Base-by-base conservation (phyloP, 1,140 invertebrate species). In the Druon quercuslanigerum region DNA sequence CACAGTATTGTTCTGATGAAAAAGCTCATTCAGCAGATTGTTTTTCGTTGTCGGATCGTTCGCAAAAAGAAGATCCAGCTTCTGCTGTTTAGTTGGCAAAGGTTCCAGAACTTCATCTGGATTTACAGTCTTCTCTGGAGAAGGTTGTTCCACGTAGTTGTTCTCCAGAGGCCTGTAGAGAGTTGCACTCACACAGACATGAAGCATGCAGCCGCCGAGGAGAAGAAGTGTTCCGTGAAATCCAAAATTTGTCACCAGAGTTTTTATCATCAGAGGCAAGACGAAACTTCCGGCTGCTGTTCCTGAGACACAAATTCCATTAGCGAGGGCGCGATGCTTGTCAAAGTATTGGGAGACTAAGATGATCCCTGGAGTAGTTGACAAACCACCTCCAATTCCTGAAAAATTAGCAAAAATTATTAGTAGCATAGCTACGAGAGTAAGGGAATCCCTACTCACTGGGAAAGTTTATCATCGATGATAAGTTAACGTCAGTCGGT, bases 321-420 rank as follows among this genome's bases (percentile, higher is more conserved):
- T 96, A 0, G 95, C 95, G 76, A 96, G 79, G 0, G 95, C 95
- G 19, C 95, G 94, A 86, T 95, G 95, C 82, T 95, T 95, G 78
- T 96, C 94, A 79, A 96, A 96, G 82, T 96, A 96, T 71, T 95
- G 94, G 0, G 95, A 96, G 0, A 96, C 95, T 56, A 96, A 94
- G 2, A 96, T 94, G 50, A 96, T 95, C 0, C 95, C 95, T 0
- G 95, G 95, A 3, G 95, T 96, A 12, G 95, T 96, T 1, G 95
- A 95, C 0, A 96, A 89, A 0, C 95, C 95, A 5, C 95, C 94
- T 1, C 95, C 95, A 71, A 96, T 95, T 70, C 95, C 95, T 95
- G 84, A 12, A 84, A 25, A 57, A 14, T 88, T 57, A 9, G 78
- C 20, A 73, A 79, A 77, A 82, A 20, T 54, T 46, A 17, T 52